These are phyloP conservation scores for Anas platyrhynchos DNA, from an alignment of 2,113 vertebrate genomes.

Conservation along the genomic window DNA sequence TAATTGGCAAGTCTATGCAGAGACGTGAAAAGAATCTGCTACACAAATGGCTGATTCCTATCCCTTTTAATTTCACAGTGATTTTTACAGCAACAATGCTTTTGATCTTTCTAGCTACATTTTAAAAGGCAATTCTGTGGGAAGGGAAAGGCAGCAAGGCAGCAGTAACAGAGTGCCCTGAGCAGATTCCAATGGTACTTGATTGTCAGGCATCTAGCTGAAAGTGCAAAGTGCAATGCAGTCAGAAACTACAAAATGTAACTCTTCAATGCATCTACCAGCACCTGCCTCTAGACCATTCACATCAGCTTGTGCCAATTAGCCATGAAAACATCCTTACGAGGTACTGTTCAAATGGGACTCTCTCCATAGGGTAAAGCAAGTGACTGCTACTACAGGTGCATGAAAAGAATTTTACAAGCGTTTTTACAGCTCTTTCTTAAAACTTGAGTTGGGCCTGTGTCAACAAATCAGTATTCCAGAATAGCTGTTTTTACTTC, in stretches of 20 bases:
- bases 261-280: background rate
- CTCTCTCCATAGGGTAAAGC: background rate
- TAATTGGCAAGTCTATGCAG: slow-evolving; percentile 32
- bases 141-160: background rate
- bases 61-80: background rate
- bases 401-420: background rate
- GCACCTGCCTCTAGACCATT: background rate
- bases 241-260: background rate
- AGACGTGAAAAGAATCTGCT: slow-evolving; percentile 31
- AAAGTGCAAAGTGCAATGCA: background rate
- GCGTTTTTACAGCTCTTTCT: background rate
- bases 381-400: background rate
- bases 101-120: background rate
- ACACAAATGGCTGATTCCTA: background rate
- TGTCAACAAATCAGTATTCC: background rate
- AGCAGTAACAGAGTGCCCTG: fast-evolving
- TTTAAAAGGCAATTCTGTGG: background rate
- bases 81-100: background rate
- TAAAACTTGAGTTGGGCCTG: background rate
- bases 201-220: background rate
- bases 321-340: background rate
- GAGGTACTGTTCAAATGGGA: background rate
- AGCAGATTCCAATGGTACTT: background rate
- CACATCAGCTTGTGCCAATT: background rate
- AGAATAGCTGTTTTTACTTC: background rate